These are phyloP conservation scores for Latrodectus elegans DNA, from an alignment of 2,888 invertebrate genomes.

Conservation along the genomic window DNA sequence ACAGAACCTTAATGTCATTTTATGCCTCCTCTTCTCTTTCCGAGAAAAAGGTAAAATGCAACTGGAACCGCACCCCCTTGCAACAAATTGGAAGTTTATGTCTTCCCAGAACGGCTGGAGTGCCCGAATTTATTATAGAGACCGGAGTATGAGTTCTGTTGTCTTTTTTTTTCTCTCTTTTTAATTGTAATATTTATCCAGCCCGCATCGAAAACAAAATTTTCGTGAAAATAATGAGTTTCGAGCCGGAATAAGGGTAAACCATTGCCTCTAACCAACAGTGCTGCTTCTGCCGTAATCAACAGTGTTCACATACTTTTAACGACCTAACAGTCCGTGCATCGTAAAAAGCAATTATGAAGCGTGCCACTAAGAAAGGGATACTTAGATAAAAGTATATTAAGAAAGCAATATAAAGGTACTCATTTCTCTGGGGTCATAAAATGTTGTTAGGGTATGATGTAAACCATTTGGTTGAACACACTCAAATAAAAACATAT, in stretches of 20 bases:
- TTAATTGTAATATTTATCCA: conserved; percentile 28
- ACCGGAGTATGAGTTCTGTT: not conserved
- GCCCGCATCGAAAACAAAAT: not conserved
- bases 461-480: too few species aligned
- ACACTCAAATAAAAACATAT: too few species aligned
- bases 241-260: not conserved
- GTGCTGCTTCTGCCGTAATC: not conserved
- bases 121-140: conserved; percentile 4
- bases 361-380: not conserved
- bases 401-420: not conserved
- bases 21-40: conserved; percentile 13
- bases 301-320: not conserved
- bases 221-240: not conserved
- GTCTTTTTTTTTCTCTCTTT: not conserved
- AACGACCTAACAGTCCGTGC: not conserved
- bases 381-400: not conserved
- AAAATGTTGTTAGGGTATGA: too few species aligned
- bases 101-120: not conserved
- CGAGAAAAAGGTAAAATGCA: conserved; percentile 27
- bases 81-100: conserved; percentile 55
- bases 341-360: not conserved
- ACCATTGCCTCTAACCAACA: too few species aligned
- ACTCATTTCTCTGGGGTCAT: not conserved
- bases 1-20: conserved; percentile 39
- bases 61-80: not conserved